Conservation (phyloP, 2,888 invertebrate species). For the Eupithecia abbreviata region DNA sequence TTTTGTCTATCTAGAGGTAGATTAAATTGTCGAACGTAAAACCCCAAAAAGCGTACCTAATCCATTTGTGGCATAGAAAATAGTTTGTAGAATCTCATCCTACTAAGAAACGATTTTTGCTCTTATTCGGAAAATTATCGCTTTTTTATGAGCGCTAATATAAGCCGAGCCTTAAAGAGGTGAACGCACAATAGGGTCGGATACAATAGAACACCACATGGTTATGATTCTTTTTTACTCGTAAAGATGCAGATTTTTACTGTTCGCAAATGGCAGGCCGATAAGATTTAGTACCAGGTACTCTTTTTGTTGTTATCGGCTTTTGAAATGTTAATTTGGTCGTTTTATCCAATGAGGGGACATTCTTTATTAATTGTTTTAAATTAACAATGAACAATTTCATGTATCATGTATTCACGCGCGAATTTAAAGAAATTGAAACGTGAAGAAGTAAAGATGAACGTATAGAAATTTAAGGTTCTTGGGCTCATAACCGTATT, state of each 20-base stretch:
- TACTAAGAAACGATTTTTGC: constrained; percentile 65
- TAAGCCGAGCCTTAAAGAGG: constrained; percentile 72
- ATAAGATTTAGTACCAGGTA: constrained; percentile 50
- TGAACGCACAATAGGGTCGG: constrained; percentile 70
- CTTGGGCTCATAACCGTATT: not conserved
- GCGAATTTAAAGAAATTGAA: not conserved
- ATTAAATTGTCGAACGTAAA: not conserved
- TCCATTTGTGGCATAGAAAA: not conserved
- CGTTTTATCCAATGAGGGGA: constrained; percentile 15
- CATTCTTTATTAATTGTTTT: constrained; percentile 17
- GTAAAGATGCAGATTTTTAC: constrained; percentile 71
- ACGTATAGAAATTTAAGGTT: not conserved
- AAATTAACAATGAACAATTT: not conserved
- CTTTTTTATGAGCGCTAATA: constrained; percentile 70
- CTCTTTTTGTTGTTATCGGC: constrained; percentile 42
- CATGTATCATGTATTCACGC: not conserved
- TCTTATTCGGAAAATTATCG: constrained; percentile 70
- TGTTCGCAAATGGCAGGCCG: constrained; percentile 64
- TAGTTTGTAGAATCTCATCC: constrained; percentile 29
- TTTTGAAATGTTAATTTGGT: constrained; percentile 29
- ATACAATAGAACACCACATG: constrained; percentile 78
- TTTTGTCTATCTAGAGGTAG: not conserved
- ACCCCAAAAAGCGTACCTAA: not conserved
- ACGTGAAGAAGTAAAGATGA: not conserved
- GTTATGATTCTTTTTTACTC: constrained; percentile 66